phyloP scores from a whole-genome alignment of 1,140 invertebrate species.

The Yoshiicerus persimilis region DNA sequence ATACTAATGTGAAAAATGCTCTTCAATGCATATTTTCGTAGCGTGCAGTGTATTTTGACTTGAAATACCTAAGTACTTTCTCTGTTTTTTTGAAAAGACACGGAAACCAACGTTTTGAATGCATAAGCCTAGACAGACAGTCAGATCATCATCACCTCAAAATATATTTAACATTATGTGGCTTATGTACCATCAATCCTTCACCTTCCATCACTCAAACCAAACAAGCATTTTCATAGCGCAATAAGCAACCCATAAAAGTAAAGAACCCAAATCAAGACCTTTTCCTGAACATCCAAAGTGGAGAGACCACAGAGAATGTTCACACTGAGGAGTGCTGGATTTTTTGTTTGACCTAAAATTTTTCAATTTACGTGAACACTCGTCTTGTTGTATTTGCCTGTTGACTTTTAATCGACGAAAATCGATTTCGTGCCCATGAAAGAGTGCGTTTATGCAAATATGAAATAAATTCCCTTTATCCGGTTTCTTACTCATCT shows the following conservation, averaged over 20 bases:
- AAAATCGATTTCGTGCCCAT: not conserved
- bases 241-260: not conserved
- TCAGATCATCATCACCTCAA: not conserved
- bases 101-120: no score
- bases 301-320: not conserved
- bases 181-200: not conserved
- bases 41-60: no score
- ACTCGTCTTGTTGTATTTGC: not conserved
- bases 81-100: not conserved
- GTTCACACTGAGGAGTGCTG: not conserved
- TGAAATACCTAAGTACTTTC: not conserved
- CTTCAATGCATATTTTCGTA: not conserved
- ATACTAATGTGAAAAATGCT: not conserved
- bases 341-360: not conserved
- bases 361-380: not conserved
- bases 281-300: not conserved
- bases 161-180: not conserved
- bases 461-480: not conserved
- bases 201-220: conserved; percentile 4
- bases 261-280: not conserved
- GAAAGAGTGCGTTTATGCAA: not conserved
- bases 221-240: not conserved
- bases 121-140: not conserved
- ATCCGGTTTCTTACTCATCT: not conserved
- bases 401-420: not conserved